Evolutionary conservation across 2,888 invertebrate species (phyloP), one percentile per base, ranked within the genome.

Genomic region (Actias luna): DNA sequence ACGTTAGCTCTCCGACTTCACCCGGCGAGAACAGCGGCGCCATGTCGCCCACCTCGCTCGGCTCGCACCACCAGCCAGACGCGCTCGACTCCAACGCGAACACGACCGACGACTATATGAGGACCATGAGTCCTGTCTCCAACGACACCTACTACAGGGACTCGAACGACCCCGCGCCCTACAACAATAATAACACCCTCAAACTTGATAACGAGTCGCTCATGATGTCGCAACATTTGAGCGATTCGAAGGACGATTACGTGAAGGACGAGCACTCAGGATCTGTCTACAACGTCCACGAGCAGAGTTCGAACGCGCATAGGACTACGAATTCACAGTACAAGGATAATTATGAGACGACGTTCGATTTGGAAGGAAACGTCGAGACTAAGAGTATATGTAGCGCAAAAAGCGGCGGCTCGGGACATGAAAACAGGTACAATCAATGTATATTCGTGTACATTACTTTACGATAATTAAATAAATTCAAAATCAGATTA

Each of bases 371-470:
- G 75, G 98, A 98, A 81, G 98, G 97, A 67, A 97, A 97, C 87
- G 96, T 98, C 68, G 98, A 98, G 87, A 98, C 98, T 5, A 96
- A 97, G 76, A 97, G 97, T 72, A 96, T 97, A 69, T 96, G 97
- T 85, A 96, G 96, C 85, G 94, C 95, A 62, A 95, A 96, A 78
- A 95, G 96, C 76, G 95, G 95, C 67, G 95, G 96, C 74, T 96
- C 96, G 29, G 95, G 95, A 75, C 96, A 96, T 75, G 97, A 96
- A 79, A 95, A 94, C 94, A 95, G 97, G 97, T 97, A 94, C 87
- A 50, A 25, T 25, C 25, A 50, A 5, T 50, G 25, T 50, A 25
- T 25, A 50, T 12, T 50, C 14, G 22, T 50, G 46, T 25, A 25
- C 46, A 50, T 25, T 25, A 3, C 10, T 46, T 46, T 22, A 46